Percentiles rank a stretch among this genome's conserved stretches.
Evolutionary conservation across 2,797 vertebrate species (phyloP).

Genomic region (Delichon dasypus): DNA sequence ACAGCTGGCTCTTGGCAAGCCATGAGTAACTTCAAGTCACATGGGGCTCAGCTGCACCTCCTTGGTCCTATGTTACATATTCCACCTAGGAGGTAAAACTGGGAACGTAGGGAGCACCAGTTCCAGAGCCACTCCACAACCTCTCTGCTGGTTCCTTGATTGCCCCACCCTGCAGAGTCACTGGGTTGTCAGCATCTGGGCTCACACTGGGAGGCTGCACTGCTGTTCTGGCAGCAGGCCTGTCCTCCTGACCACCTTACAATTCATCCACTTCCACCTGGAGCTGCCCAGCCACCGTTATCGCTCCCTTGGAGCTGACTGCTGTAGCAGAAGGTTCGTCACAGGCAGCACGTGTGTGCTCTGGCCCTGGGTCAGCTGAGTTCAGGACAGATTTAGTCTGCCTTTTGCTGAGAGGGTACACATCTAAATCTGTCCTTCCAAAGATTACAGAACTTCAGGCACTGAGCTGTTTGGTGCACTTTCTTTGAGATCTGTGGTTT

Average conservation of each 20-base stretch:
- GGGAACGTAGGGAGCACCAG: not conserved
- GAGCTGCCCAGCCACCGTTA: not conserved
- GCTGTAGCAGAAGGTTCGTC: not conserved
- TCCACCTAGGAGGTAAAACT: not conserved
- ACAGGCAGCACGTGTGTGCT: not conserved
- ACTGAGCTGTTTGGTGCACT: slow-evolving; percentile 1
- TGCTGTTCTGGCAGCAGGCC: not conserved
- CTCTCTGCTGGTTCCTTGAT: not conserved
- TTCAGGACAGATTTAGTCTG: not conserved
- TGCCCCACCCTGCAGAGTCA: not conserved
- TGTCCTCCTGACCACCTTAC: not conserved
- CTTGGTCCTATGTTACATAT: not conserved
- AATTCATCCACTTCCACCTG: not conserved
- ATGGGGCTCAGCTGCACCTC: not conserved
- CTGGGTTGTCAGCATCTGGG: not conserved
- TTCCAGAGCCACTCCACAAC: not conserved
- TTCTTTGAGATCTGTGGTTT: not conserved
- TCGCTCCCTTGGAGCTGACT: not conserved
- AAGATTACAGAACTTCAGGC: slow-evolving; percentile 17
- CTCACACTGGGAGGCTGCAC: not conserved
- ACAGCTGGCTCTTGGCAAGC: not conserved
- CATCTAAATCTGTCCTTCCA: not conserved
- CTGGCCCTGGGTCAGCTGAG: not conserved
- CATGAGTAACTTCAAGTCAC: not conserved
- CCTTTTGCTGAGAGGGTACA: not conserved